Evolutionary conservation across 2,113 vertebrate species (phyloP).

Genomic region (Pedetes capensis): DNA sequence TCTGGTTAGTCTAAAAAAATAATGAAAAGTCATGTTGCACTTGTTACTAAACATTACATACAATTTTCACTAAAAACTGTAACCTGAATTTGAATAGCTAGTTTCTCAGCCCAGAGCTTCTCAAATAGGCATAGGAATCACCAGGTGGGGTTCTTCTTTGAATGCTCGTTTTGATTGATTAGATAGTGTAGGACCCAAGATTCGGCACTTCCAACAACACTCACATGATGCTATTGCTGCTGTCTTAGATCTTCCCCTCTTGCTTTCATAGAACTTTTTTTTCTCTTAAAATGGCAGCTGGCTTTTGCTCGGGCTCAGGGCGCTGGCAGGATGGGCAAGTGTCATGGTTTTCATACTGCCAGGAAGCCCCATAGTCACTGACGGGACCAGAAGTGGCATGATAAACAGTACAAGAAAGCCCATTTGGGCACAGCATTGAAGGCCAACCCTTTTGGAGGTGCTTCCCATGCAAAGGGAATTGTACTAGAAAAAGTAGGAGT

Average conservation of each 20-base stretch:
- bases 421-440: too few species aligned
- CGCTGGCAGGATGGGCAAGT: too few species aligned
- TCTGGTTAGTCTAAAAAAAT: not conserved
- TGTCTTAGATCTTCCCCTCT: not conserved
- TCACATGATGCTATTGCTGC: not conserved
- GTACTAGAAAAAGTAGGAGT: too few species aligned
- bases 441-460: too few species aligned
- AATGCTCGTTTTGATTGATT: not conserved
- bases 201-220: not conserved
- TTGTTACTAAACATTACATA: not conserved
- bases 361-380: too few species aligned
- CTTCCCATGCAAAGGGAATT: too few species aligned
- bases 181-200: not conserved
- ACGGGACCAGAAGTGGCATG: too few species aligned
- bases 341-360: too few species aligned
- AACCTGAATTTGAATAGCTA: not conserved
- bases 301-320: too few species aligned
- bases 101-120: not conserved
- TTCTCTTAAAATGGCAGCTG: not conserved
- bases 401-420: too few species aligned
- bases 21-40: not conserved
- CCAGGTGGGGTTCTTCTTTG: not conserved
- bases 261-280: not conserved
- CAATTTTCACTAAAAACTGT: not conserved
- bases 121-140: not conserved